phyloP scores from a whole-genome alignment of 2,797 vertebrate genomes.

The Picus viridis region DNA sequence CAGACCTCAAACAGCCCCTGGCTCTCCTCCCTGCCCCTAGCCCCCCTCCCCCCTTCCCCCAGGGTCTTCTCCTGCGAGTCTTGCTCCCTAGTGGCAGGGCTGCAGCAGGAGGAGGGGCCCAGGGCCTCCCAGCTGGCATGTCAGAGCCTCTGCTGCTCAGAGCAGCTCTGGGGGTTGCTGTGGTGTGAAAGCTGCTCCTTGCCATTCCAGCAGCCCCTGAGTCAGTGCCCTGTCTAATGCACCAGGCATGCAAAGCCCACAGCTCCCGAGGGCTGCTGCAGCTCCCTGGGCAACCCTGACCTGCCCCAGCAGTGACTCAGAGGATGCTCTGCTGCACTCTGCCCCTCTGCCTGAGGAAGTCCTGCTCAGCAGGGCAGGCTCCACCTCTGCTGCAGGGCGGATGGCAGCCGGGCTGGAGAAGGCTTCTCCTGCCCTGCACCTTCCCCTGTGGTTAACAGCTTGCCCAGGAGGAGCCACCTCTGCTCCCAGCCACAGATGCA shows the following conservation, averaged over 20 bases:
- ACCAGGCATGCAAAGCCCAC: constrained; percentile 28
- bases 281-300: neutral
- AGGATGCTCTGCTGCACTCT: neutral
- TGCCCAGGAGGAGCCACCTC: neutral
- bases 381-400: neutral
- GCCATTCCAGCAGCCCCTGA: neutral
- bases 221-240: constrained; percentile 20
- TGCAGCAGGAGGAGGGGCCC: neutral
- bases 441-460: neutral
- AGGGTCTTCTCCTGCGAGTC: neutral
- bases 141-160: neutral
- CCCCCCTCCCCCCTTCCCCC: too few relatives aligned
- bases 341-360: too few relatives aligned
- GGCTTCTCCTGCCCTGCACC: neutral
- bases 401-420: neutral
- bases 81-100: neutral
- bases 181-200: neutral
- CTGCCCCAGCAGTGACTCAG: constrained; percentile 7
- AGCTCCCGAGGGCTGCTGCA: constrained; percentile 4
- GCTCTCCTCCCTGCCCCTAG: neutral
- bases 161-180: neutral
- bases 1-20: neutral
- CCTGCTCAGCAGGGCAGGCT: neutral
- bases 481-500: neutral
- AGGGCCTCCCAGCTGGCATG: neutral